Base-by-base conservation (phyloP, 2,113 vertebrate species). In the Anolis carolinensis region DNA sequence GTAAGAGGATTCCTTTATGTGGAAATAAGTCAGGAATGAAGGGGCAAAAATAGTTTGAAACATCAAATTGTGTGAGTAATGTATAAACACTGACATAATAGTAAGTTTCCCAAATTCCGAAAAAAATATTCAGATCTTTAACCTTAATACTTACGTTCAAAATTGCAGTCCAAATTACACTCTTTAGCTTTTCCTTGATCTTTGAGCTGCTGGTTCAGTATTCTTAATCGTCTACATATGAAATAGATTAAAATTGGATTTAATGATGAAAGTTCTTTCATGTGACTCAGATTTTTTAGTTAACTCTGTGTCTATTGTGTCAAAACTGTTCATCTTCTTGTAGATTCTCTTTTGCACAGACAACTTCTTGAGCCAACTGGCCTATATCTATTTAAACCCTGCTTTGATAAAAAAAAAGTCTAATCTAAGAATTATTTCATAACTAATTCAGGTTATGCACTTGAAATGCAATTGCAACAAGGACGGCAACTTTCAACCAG, bases 201-300 rank as follows among this genome's bases (percentile, higher is more conserved):
- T 88, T 90, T 79, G 7, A 98, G 93, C 95, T 97, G 96, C 88
- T 98, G 97, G 87, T 97, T 97, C 92, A 98, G 86, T 89, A 95
- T 96, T 93, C 94, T 96, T 82, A 98, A 88, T 83, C 93, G 95
- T 89, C 98, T 99, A 88, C 71, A 92, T 0, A 1, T 21, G 82
- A 95, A 93, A 90, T 89, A 78, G 23, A 27, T 92, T 88, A 95
- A 87, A 18, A 25, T 78, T 73, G 27, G 89, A 88, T 34, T 88
- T 84, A 44, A 72, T 14, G 71, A 83, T 52, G 18, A 59, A 59
- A 59, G 55, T 59, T 59, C 16, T 59, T 59, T 59, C 14, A 59
- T 59, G 14, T 59, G 55, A 62, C 32, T 82, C 65, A 34, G 39
- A 81, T 7, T 23, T 72, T 59, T 55, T 23, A 32, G 63, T 72